Percentiles rank a stretch among this genome's conserved stretches.
These are phyloP conservation scores for Metridium senile DNA, from an alignment of 92 coral and sea anemone species.

Conservation along the genomic window DNA sequence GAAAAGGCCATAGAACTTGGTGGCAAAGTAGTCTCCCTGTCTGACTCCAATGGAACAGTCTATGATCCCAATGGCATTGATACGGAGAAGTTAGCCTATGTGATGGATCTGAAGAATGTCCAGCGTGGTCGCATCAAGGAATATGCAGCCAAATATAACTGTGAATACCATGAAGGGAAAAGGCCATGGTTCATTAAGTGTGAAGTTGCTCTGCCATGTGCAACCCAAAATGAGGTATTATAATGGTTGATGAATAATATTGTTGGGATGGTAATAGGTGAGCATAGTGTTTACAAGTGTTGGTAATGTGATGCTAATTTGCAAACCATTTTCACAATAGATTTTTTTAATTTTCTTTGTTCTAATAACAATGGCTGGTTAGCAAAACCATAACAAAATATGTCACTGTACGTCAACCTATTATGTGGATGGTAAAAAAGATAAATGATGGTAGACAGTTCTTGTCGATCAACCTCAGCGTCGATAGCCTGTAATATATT, in stretches of 20 bases:
- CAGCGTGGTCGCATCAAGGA: constrained; percentile 86
- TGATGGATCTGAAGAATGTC: constrained; percentile 80
- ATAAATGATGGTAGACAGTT: no score
- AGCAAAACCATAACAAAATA: no score
- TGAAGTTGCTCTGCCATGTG: constrained; percentile 85
- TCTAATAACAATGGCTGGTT: no score
- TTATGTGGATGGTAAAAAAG: no score
- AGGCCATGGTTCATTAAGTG: constrained; percentile 84
- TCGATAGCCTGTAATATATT: no score
- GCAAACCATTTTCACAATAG: no score
- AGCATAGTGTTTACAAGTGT: no score
- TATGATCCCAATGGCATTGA: constrained; percentile 82
- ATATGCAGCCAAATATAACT: constrained; percentile 71
- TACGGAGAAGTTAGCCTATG: constrained; percentile 68
- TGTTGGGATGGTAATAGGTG: neutral
- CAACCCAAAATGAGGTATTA: constrained; percentile 74
- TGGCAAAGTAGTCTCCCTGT: constrained; percentile 77
- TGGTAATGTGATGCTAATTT: no score
- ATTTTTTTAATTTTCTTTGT: no score
- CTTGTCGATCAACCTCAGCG: no score
- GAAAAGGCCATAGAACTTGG: constrained; percentile 76
- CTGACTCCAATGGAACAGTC: constrained; percentile 78
- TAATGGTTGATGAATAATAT: neutral
- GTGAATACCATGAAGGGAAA: constrained; percentile 77
- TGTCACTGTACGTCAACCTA: no score